Conservation (phyloP, 1,140 invertebrate species). For the Cyphomyrmex costatus region DNA sequence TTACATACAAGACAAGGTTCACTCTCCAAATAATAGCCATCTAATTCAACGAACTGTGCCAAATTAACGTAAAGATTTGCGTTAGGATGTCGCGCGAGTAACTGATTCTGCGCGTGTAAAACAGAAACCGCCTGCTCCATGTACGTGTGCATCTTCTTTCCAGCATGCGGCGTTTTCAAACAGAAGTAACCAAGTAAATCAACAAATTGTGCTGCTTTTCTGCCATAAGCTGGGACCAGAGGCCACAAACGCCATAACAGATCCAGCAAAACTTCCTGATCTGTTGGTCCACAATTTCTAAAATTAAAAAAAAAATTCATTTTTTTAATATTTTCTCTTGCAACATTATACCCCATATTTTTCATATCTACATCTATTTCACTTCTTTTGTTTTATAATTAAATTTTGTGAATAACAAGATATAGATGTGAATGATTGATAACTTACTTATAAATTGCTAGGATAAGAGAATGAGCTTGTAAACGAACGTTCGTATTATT, state of each 20-base stretch:
- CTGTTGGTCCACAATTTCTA: conserved; percentile 91
- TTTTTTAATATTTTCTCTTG: conserved; percentile 5
- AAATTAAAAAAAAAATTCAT: conserved; percentile 25
- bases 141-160: conserved; percentile 90
- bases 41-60: conserved; percentile 96
- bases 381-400: not conserved
- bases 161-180: conserved; percentile 91
- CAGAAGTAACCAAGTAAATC: conserved; percentile 98
- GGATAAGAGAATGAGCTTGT: conserved; percentile 96
- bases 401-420: conserved; percentile 36
- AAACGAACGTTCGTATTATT: conserved; percentile 97
- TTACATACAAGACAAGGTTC: conserved; percentile 99
- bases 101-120: conserved; percentile 94
- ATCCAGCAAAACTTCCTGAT: conserved; percentile 93
- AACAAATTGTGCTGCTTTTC: conserved; percentile 98
- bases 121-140: conserved; percentile 95
- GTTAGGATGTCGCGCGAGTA: conserved; percentile 97
- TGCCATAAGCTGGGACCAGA: conserved; percentile 95
- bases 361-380: conserved; percentile 14
- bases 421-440: not conserved
- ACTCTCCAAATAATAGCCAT: conserved; percentile 98
- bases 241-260: conserved; percentile 97
- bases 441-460: conserved; percentile 94
- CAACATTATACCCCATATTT: not conserved
- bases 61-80: conserved; percentile 96